These are phyloP conservation scores for Zhengitettix transpicula DNA, from an alignment of 2,888 invertebrate species.

Conservation along the genomic window DNA sequence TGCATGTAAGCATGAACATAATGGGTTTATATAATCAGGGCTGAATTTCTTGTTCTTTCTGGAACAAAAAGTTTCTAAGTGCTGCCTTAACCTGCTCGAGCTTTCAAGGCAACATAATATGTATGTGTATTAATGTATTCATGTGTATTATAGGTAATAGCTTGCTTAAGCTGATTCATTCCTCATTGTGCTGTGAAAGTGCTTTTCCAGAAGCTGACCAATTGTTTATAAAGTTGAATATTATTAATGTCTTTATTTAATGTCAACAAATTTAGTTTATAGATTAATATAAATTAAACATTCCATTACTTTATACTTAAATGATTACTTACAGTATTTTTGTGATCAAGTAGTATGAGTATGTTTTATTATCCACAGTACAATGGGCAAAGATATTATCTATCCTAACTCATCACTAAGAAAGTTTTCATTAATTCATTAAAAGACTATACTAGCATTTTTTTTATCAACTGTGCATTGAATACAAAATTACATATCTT, in stretches of 20 bases:
- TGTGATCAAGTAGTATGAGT: no score
- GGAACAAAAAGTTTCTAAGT: background rate
- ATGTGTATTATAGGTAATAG: background rate
- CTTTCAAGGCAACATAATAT: conserved; percentile 8
- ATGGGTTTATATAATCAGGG: background rate
- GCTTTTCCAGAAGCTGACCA: background rate
- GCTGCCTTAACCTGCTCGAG: conserved; percentile 11
- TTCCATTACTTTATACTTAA: background rate
- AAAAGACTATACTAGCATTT: no score
- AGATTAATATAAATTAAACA: background rate
- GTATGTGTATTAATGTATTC: conserved; percentile 2
- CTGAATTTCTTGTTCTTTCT: background rate
- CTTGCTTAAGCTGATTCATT: conserved; percentile 1
- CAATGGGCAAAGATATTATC: no score
- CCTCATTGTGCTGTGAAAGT: conserved; percentile 1
- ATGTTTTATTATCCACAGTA: no score
- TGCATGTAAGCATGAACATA: no score
- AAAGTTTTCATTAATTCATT: no score
- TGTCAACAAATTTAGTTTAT: background rate
- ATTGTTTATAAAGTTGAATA: background rate
- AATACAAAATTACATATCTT: no score
- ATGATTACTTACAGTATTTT: no score
- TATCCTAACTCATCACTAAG: no score
- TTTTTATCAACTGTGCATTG: no score
- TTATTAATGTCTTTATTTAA: background rate